phyloP scores from a whole-genome alignment of 2,113 vertebrate species.

The Pavo muticus region DNA sequence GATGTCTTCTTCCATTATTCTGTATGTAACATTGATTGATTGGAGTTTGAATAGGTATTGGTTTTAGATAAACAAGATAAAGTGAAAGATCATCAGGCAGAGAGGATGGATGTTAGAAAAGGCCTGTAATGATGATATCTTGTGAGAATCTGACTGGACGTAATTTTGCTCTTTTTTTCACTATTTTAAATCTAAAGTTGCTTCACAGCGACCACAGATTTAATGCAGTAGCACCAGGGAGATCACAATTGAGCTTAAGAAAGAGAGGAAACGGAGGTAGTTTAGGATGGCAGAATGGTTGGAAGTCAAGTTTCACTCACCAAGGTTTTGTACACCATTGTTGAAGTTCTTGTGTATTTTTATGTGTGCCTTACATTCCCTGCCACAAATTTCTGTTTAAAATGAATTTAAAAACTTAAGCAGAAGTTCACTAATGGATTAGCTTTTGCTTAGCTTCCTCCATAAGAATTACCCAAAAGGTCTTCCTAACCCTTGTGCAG shows the following conservation, averaged over 20 bases:
- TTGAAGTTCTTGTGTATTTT: background rate
- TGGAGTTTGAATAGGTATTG: conserved; percentile 77
- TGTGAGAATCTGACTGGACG: background rate
- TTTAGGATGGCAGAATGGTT: background rate
- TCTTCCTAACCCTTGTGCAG: background rate
- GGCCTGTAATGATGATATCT: conserved; percentile 4
- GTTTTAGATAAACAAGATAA: conserved; percentile 82
- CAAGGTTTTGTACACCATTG: background rate
- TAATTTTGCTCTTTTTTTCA: background rate
- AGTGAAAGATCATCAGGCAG: conserved; percentile 75
- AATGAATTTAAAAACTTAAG: background rate
- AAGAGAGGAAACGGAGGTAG: background rate
- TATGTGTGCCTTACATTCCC: background rate
- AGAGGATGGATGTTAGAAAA: conserved; percentile 67
- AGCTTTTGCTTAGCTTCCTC: background rate
- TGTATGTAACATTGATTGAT: conserved; percentile 75
- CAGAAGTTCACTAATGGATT: background rate
- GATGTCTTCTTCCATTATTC: conserved; percentile 76
- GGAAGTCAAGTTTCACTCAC: background rate
- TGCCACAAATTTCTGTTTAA: background rate
- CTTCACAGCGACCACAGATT: fast-evolving
- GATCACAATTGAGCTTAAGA: background rate
- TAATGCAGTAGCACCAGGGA: background rate
- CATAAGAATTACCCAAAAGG: too few relatives aligned
- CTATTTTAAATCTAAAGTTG: background rate